phyloP scores from a whole-genome alignment of 35 echinoderm and acorn worm species.

The Anneissia japonica region DNA sequence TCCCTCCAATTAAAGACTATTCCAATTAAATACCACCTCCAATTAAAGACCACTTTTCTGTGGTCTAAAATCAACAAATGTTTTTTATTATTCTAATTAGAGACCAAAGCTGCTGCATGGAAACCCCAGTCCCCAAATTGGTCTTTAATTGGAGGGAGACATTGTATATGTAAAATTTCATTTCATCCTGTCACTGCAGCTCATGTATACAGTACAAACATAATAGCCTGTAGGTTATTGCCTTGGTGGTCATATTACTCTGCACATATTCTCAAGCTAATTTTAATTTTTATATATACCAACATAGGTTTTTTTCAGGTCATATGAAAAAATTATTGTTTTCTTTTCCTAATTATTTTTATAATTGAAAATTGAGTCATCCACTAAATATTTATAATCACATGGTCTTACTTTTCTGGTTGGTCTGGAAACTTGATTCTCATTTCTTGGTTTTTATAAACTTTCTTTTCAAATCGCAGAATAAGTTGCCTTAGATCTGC shows the following conservation, averaged over 20 bases:
- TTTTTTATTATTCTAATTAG: too few relatives aligned
- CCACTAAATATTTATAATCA: background rate
- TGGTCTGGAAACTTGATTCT: conserved; percentile 94
- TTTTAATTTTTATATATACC: background rate
- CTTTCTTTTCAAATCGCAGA: conserved; percentile 92
- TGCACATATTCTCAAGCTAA: background rate
- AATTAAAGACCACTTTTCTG: too few relatives aligned
- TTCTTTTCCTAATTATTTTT: background rate
- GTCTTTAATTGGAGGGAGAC: too few relatives aligned
- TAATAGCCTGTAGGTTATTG: too few relatives aligned
- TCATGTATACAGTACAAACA: too few relatives aligned
- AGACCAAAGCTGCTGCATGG: too few relatives aligned
- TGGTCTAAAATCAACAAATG: too few relatives aligned
- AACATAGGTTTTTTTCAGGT: background rate
- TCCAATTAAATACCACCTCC: too few relatives aligned
- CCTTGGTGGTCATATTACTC: background rate
- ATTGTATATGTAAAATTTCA: too few relatives aligned
- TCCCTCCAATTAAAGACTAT: too few relatives aligned
- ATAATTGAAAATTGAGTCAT: background rate
- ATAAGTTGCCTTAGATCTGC: conserved; percentile 73
- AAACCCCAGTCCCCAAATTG: too few relatives aligned
- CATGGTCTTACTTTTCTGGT: conserved; percentile 94
- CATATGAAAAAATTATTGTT: background rate
- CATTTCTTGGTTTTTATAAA: conserved; percentile 95
- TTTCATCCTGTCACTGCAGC: too few relatives aligned